phyloP scores from a whole-genome alignment of 1,140 invertebrate genomes.

The Danaus melanippus region DNA sequence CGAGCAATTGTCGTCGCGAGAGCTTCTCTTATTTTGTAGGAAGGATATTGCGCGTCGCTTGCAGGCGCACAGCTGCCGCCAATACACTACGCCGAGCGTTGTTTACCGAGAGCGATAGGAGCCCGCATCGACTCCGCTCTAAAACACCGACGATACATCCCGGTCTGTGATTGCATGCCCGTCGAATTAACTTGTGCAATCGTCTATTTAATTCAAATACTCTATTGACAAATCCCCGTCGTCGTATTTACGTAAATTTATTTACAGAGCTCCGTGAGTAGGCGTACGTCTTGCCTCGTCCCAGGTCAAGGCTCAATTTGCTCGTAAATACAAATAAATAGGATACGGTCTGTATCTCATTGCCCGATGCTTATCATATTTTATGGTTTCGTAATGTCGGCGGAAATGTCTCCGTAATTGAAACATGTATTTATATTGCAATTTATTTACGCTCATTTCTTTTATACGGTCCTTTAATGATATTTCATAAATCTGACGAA shows the following conservation, averaged over 20 bases:
- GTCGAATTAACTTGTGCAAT: constrained; percentile 26
- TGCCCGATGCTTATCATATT: constrained; percentile 61
- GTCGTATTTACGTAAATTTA: constrained; percentile 27
- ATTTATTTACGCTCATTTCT: constrained; percentile 13
- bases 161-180: constrained; percentile 34
- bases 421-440: constrained; percentile 30
- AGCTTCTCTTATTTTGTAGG: constrained; percentile 64
- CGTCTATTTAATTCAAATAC: constrained; percentile 30
- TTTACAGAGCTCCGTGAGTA: constrained; percentile 22
- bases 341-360: constrained; percentile 49
- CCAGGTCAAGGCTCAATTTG: constrained; percentile 48
- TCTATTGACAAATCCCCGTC: constrained; percentile 21
- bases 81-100: constrained; percentile 26
- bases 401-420: constrained; percentile 47
- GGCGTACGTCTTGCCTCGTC: constrained; percentile 25
- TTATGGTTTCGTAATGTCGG: constrained; percentile 55
- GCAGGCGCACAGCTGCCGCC: constrained; percentile 52
- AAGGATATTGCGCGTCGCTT: constrained; percentile 68
- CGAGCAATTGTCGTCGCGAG: constrained; percentile 64
- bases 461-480: too few species aligned
- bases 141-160: constrained; percentile 24
- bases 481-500: too few species aligned
- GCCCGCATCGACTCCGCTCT: constrained; percentile 41
- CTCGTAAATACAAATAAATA: constrained; percentile 64
- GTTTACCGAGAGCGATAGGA: constrained; percentile 47